Conservation (phyloP, 1,140 invertebrate species). For the Chironomus tepperi region DNA sequence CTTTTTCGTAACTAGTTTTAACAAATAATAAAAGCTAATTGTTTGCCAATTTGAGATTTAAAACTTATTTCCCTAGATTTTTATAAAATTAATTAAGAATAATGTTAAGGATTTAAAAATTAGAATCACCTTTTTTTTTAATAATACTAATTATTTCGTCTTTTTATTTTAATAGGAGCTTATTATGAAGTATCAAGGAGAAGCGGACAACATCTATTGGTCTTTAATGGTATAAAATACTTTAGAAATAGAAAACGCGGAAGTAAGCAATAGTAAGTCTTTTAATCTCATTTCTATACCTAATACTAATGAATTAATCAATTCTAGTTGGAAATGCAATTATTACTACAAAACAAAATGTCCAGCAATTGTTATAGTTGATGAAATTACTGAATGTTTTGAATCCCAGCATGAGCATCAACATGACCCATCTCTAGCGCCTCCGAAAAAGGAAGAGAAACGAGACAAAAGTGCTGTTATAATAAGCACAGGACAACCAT, state of each 20-base stretch:
- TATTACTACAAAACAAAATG: slow-evolving; percentile 39
- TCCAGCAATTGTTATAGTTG: slow-evolving; percentile 38
- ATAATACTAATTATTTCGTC: neutral
- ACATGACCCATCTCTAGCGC: slow-evolving; percentile 27
- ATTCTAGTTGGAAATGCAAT: slow-evolving; percentile 36
- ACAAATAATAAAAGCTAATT: neutral
- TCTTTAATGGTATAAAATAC: slow-evolving; percentile 39
- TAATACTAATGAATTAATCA: neutral
- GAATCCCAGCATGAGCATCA: slow-evolving; percentile 37
- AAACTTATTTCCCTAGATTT: slow-evolving; percentile 24
- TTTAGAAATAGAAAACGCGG: slow-evolving; percentile 39
- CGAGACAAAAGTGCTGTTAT: neutral
- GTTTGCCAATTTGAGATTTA: neutral
- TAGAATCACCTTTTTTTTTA: neutral
- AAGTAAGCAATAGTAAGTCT: slow-evolving; percentile 32
- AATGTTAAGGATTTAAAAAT: neutral
- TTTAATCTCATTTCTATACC: no score
- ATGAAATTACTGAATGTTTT: slow-evolving; percentile 35
- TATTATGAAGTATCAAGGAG: slow-evolving; percentile 37
- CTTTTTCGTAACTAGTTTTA: neutral
- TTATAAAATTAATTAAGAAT: neutral
- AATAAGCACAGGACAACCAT: no score
- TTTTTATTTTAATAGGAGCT: neutral
- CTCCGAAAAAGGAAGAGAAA: neutral
- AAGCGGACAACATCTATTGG: slow-evolving; percentile 38